Base-by-base conservation (phyloP, 1,140 invertebrate species). In the Drosophila prosaltans region DNA sequence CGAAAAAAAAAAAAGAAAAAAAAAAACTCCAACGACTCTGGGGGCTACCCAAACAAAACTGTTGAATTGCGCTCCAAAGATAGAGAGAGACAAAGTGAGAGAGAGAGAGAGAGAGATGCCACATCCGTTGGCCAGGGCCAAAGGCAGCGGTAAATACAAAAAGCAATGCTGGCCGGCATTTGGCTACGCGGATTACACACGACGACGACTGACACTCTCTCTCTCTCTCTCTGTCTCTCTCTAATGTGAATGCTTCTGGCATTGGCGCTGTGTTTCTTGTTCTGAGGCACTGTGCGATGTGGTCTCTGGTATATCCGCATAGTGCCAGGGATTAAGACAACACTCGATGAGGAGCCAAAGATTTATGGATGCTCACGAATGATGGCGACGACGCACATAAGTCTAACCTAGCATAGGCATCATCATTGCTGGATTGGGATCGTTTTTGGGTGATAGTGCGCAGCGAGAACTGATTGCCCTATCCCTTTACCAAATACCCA, bases 301-400 rank as follows among this genome's bases (percentile, higher is more conserved):
- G 28, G 57, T 21, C 57, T 28, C 57, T 58, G 57, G 32, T 16
- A 58, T 30, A 24, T 30, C 57, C 32, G 57, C 28, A 58, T 63
- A 64, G 61, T 64, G 61, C 43, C 11, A 16, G 61, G 61, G 57
- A 59, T 59, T 59, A 59, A 59, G 57, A 59, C 32, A 59, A 59
- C 45, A 51, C 57, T 59, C 57, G 32, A 64, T 64, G 40, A 64
- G 61, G 61, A 48, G 61, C 61, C 61, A 64, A 64, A 39, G 61
- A 64, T 64, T 64, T 64, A 64, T 64, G 61, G 43, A 64, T 32
- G 61, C 61, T 28, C 61, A 64, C 61, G 61, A 43, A 63, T 45
- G 59, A 61, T n/a, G 39, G 16, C 39, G n/a, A 21, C 16, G 59
- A 61, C 39, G 39, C 16, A 32, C 30, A 58, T 32, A 16, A 58